Conservation (phyloP, 2,888 invertebrate genomes). For the Lasioglossum leucozonium region DNA sequence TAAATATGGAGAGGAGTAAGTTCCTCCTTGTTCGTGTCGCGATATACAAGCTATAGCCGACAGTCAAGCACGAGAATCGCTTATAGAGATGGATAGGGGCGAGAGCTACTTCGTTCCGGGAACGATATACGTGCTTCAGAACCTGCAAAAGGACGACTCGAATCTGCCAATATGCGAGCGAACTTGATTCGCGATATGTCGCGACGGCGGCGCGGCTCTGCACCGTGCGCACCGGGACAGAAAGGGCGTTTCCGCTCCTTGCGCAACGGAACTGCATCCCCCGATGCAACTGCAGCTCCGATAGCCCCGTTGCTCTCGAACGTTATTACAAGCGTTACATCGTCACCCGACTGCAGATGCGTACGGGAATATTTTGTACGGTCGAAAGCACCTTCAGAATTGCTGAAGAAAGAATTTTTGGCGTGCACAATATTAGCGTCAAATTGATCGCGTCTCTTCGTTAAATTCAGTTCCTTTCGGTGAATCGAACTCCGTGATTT, state of each 20-base stretch:
- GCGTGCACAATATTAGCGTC: too few relatives aligned
- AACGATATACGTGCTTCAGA: slow-evolving; percentile 7
- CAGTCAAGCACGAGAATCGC: not conserved
- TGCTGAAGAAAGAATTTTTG: not conserved
- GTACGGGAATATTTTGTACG: not conserved
- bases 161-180: slow-evolving; percentile 10
- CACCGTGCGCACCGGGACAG: not conserved
- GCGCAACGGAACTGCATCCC: not conserved
- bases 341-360: not conserved
- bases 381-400: not conserved
- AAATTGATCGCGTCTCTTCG: too few relatives aligned
- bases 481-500: too few relatives aligned
- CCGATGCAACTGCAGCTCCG: not conserved
- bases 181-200: slow-evolving; percentile 10
- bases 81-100: slow-evolving; percentile 21
- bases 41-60: not conserved
- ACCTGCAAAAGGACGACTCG: slow-evolving; percentile 1
- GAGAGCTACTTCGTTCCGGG: slow-evolving; percentile 15
- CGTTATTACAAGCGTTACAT: not conserved
- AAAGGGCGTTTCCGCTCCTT: not conserved
- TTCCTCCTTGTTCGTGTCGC: slow-evolving; percentile 8
- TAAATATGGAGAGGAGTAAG: slow-evolving; percentile 11
- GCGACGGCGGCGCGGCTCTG: too few relatives aligned
- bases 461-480: too few relatives aligned
- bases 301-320: not conserved